Evolutionary conservation across 2,888 invertebrate species (phyloP).

Genomic region (Gortyna flavago): DNA sequence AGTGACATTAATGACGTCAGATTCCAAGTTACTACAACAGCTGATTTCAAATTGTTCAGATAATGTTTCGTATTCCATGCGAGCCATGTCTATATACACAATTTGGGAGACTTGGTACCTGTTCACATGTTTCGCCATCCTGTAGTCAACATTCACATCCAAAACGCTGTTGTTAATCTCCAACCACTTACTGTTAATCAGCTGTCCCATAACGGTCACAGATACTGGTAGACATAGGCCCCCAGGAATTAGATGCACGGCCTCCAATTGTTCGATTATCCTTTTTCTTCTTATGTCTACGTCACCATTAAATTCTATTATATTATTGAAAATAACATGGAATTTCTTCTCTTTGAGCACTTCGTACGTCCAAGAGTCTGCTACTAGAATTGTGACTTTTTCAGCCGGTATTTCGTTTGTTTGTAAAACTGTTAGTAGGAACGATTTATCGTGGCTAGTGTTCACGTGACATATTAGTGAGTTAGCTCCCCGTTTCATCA

Average conservation of each 20-base stretch:
- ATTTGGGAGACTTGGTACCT: conserved; percentile 46
- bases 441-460: conserved; percentile 39
- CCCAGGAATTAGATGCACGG: conserved; percentile 22
- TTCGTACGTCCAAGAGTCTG: conserved; percentile 34
- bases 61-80: conserved; percentile 34
- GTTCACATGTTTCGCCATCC: conserved; percentile 45
- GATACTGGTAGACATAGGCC: conserved; percentile 49
- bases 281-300: conserved; percentile 30
- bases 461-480: conserved; percentile 72
- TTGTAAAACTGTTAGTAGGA: conserved; percentile 37
- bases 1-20: conserved; percentile 25
- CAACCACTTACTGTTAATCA: conserved; percentile 45
- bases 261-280: conserved; percentile 28
- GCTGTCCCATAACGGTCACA: conserved; percentile 50
- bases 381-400: conserved; percentile 47
- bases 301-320: conserved; percentile 52
- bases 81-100: conserved; percentile 30
- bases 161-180: conserved; percentile 46
- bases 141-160: conserved; percentile 44
- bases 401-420: conserved; percentile 45
- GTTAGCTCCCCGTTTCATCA: conserved; percentile 80
- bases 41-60: conserved; percentile 43
- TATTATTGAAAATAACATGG: conserved; percentile 54
- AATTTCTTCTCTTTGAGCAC: conserved; percentile 40
- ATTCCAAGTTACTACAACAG: conserved; percentile 10